These are phyloP conservation scores for Coranthus polyacanthus DNA, from an alignment of 2,797 vertebrate species.

Conservation along the genomic window DNA sequence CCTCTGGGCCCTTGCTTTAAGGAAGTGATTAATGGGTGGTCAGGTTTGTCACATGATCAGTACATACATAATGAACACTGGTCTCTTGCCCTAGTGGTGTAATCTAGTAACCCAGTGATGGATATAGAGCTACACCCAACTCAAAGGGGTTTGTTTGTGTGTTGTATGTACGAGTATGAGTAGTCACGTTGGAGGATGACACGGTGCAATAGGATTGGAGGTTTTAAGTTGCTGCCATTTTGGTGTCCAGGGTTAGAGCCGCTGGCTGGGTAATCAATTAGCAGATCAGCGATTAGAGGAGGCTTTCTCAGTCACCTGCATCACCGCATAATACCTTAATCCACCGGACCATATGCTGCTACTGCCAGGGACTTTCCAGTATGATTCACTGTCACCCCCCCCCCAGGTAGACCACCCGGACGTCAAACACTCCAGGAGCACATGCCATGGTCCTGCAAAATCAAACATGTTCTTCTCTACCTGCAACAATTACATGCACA, in stretches of 20 bases:
- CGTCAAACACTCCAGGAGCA: not conserved
- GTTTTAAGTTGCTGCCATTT: conserved; percentile 85
- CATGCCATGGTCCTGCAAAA: not conserved
- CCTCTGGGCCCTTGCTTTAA: not conserved
- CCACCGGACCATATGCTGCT: conserved; percentile 88
- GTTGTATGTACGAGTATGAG: conserved; percentile 26
- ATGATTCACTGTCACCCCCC: conserved; percentile 45
- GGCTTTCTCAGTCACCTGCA: conserved; percentile 86
- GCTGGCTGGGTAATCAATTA: conserved; percentile 85
- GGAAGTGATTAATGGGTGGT: conserved; percentile 21
- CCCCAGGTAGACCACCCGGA: conserved; percentile 54
- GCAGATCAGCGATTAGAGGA: conserved; percentile 83
- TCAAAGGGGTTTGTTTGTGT: conserved; percentile 43
- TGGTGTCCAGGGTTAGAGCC: conserved; percentile 66
- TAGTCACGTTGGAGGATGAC: conserved; percentile 73
- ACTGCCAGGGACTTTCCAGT: conserved; percentile 67
- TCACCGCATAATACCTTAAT: conserved; percentile 91
- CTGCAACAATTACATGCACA: not conserved
- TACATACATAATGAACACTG: not conserved
- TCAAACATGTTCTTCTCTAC: not conserved
- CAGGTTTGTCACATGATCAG: not conserved
- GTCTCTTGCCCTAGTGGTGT: not conserved
- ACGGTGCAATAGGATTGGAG: conserved; percentile 81
- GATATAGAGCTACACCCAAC: conserved; percentile 1
- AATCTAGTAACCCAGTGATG: conserved; percentile 6